Conservation (phyloP, 2,113 vertebrate species). For the Argyrosomus japonicus region DNA sequence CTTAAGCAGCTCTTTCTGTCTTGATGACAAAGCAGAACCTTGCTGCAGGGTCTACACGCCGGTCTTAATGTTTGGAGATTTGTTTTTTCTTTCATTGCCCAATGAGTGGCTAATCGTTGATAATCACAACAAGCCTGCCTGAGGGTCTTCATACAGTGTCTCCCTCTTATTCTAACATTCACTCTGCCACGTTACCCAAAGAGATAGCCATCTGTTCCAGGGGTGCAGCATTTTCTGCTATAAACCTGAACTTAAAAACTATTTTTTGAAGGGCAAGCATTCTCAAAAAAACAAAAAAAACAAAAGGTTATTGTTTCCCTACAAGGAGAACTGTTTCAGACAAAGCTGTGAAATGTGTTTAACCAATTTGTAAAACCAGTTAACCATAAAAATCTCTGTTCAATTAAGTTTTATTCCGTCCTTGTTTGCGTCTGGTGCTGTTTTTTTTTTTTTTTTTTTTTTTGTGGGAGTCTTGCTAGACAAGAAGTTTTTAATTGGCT, state of each 20-base stretch:
- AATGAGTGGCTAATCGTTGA: constrained; percentile 69
- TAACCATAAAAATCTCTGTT: constrained; percentile 34
- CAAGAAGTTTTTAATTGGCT: constrained; percentile 58
- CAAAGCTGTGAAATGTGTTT: constrained; percentile 16
- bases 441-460: background rate
- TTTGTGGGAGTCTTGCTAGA: constrained; percentile 1
- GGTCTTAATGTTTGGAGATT: constrained; percentile 41
- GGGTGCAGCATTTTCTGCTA: background rate
- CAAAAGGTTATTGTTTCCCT: constrained; percentile 14
- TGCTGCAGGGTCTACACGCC: constrained; percentile 46
- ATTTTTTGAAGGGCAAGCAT: constrained; percentile 4
- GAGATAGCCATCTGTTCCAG: constrained; percentile 66
- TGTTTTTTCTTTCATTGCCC: constrained; percentile 45
- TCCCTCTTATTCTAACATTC: constrained; percentile 26
- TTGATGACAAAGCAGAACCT: constrained; percentile 62
- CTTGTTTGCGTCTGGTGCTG: constrained; percentile 29
- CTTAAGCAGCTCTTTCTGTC: constrained; percentile 21
- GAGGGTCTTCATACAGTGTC: constrained; percentile 14
- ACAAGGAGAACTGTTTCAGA: background rate
- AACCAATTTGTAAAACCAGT: constrained; percentile 45
- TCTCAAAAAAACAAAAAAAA: background rate
- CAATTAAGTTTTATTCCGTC: constrained; percentile 37
- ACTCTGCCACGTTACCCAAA: constrained; percentile 31
- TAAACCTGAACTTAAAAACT: background rate
- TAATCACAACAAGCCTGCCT: constrained; percentile 65